Percentiles rank a stretch among this genome's conserved stretches.
Conservation (phyloP, 1,140 invertebrate species). For the Aradophagus sp. region DNA sequence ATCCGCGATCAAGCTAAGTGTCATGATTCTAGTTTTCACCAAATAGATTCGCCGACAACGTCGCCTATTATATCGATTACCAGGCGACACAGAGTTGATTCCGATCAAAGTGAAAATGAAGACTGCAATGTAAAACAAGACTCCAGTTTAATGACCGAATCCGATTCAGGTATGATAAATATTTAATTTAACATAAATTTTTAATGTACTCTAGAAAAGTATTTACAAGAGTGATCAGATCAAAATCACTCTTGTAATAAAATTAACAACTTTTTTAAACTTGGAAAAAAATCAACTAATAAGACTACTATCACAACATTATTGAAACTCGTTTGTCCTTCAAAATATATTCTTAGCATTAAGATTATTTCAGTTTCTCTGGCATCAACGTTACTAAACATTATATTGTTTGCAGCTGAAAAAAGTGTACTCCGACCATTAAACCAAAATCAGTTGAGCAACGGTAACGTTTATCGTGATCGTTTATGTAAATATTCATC, state of each 20-base stretch:
- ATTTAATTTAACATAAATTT: too few species aligned
- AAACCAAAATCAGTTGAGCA: conserved; percentile 71
- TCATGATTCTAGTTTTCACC: conserved; percentile 64
- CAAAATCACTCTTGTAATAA: too few species aligned
- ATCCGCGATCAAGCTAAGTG: conserved; percentile 71
- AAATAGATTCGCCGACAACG: conserved; percentile 63
- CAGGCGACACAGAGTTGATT: conserved; percentile 67
- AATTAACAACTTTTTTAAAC: too few species aligned
- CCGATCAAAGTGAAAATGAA: conserved; percentile 71
- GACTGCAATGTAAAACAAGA: conserved; percentile 64
- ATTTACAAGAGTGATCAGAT: too few species aligned
- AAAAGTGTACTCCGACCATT: conserved; percentile 70
- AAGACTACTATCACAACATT: too few species aligned
- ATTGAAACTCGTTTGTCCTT: too few species aligned
- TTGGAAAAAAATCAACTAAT: too few species aligned
- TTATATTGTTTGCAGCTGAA: conserved; percentile 66
- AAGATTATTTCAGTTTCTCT: too few species aligned
- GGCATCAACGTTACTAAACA: too few species aligned
- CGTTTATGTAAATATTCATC: conserved; percentile 66
- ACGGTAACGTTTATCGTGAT: conserved; percentile 65
- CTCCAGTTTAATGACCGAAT: conserved; percentile 46
- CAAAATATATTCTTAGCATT: too few species aligned
- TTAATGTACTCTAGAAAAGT: too few species aligned
- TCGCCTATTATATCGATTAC: conserved; percentile 66
- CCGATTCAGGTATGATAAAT: conserved; percentile 67